Base-by-base conservation (phyloP, 2,113 vertebrate genomes). In the Ginglymostoma cirratum region DNA sequence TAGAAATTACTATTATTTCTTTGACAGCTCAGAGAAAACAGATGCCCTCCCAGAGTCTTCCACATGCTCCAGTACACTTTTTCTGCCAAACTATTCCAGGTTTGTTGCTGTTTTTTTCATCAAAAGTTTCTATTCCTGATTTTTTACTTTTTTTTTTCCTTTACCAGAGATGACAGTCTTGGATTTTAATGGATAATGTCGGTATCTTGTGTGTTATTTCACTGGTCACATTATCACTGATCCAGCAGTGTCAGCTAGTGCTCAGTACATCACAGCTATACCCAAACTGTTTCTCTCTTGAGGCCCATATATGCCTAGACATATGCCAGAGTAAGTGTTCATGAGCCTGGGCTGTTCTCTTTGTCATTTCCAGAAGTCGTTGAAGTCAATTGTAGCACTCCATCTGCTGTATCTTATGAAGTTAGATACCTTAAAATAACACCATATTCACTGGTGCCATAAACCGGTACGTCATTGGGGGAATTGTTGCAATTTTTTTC, bases 41-140 rank as follows among this genome's bases (percentile, higher is more conserved):
- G 99, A 99, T 70, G 98, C 99, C 0, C 98, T 99, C 96, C 99
- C 99, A 0, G 99, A 99, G 96, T 99, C 99, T 10, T 99, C 99
- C 76, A 99, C 99, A 14, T 99, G 99, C 96, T 99, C 99, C 96
- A 99, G 99, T 96, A 99, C 98, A 7, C 98, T 99, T 94, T 99
- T 99, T 97, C 97, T 99, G 96, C 99, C 99, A 2, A 99, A 98
- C 97, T 99, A 99, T 95, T 98, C 98, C 95, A 99, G 98, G 99
- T 99, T 97, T 96, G 96, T 97, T 72, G 38, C 10, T 76, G 6
- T 48, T 90, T 30, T 27, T 48, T 69, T 23, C 38, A 67, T 94
- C 6, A 38, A n/a, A 30, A 80, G 38, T 83, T 21, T 83, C 80
- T 72, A 48, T 95, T 48, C 48, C 24, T 72, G 27, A 14, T 48